A percentile compares a stretch with the other conserved stretches of the same genome.
Evolutionary conservation across 2,113 vertebrate genomes (phyloP).

Genomic region (Oophaga pumilio): DNA sequence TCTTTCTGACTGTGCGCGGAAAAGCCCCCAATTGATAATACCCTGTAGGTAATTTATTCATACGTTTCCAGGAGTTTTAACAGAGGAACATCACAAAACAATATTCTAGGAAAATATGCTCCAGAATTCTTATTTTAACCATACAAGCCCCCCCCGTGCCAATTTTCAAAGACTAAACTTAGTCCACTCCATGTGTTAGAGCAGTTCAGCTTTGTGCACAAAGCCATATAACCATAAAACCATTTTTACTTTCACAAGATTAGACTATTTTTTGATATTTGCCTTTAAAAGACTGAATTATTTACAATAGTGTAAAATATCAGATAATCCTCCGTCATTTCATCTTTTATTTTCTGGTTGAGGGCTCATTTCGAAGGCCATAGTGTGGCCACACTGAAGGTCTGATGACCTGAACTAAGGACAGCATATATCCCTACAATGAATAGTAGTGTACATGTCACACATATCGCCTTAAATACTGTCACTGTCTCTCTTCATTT

Average conservation of each 20-base stretch:
- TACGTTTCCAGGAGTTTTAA: too few species aligned
- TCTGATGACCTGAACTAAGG: not conserved
- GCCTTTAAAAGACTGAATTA: not conserved
- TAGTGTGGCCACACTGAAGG: not conserved
- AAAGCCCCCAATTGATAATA: too few species aligned
- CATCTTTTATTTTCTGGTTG: not conserved
- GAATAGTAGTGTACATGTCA: not conserved
- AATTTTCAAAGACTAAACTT: too few species aligned
- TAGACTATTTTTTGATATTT: not conserved
- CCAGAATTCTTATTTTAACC: too few species aligned
- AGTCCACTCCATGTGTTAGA: not conserved
- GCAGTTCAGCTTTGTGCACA: not conserved
- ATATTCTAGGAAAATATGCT: too few species aligned
- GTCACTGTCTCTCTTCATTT: conserved; percentile 71
- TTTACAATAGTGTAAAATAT: not conserved
- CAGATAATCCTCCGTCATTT: not conserved
- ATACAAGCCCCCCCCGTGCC: too few species aligned
- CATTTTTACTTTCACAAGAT: not conserved
- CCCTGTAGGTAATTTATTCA: too few species aligned
- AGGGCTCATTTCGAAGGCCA: not conserved
- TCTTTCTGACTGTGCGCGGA: not conserved
- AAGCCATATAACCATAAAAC: not conserved
- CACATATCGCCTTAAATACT: conserved; percentile 64
- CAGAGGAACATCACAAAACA: too few species aligned
- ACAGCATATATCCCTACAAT: not conserved